Base-by-base conservation (phyloP, 2,888 invertebrate genomes). In the Sipunculus nudus region DNA sequence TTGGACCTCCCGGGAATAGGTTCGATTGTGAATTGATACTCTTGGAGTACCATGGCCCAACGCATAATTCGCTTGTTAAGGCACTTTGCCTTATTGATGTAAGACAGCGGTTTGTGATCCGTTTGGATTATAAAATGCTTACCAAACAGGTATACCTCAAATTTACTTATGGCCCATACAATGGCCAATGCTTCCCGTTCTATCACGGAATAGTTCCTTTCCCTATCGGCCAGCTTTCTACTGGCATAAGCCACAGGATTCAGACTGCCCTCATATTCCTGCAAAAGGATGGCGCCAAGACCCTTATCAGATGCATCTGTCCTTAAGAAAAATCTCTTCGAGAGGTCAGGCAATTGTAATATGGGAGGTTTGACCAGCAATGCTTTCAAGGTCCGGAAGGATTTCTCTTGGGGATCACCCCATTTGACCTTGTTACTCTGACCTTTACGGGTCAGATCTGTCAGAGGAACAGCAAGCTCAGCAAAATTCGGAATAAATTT, bases 261-360 rank as follows among this genome's bases (percentile, higher is more conserved):
- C 21, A 54, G 57, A 1, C 26, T 32, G 8, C 59, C 61, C 5
- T 57, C 55, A 16, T 40, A 21, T 13, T 40, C 39, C 40, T 65
- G 75, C 41, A 65, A 29, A 0, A 74, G 67, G 0, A 61, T 72
- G 0, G 70, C 71, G 2, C 72, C 74, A 6, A 72, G 46, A 1
- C 70, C 74, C 13, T 49, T 54, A 3, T 41, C 52, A 13, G 65
- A 65, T 0, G 70, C 74, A 52, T 75, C 72, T 8, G 62, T 61
- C 32, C 61, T 48, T 6, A 75, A 46, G 8, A 64, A 39, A 26
- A 64, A 61, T 2, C 50, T 56, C n/a, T 59, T 29, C 3, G n/a
- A 5, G 13, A 61, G 47, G 39, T 72, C 62, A 19, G 71, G 71
- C 21, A 65, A 56, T n/a, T 25, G 40, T 25, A 70, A 38, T 16